Evolutionary conservation across 2,888 invertebrate genomes (phyloP).

Genomic region (Apamea crenata): DNA sequence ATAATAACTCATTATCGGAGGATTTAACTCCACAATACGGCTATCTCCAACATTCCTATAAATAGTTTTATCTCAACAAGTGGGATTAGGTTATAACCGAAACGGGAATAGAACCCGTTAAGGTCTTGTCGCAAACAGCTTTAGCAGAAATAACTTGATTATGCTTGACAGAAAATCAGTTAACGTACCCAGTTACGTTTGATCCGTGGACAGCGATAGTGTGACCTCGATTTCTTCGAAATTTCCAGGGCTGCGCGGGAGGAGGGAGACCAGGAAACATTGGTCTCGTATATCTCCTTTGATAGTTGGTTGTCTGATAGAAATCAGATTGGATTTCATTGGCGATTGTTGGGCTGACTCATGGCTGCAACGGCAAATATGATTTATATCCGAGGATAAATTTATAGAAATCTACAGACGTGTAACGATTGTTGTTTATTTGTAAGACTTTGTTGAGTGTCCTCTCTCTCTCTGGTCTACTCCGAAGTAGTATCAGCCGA

Average conservation of each 20-base stretch:
- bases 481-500: too few species aligned
- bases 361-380: conserved; percentile 46
- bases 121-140: conserved; percentile 68
- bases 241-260: conserved; percentile 33
- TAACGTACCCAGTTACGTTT: conserved; percentile 59
- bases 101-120: conserved; percentile 68
- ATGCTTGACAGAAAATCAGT: conserved; percentile 73
- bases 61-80: conserved; percentile 67
- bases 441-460: conserved; percentile 42
- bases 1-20: conserved; percentile 46
- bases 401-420: conserved; percentile 48
- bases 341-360: conserved; percentile 68
- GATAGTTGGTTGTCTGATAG: conserved; percentile 69
- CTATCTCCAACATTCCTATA: conserved; percentile 64
- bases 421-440: conserved; percentile 53
- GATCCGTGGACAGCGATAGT: conserved; percentile 50
- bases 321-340: conserved; percentile 73
- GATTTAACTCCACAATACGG: conserved; percentile 43
- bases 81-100: conserved; percentile 70
- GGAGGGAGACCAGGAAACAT: conserved; percentile 4
- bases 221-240: conserved; percentile 46
- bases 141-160: conserved; percentile 74
- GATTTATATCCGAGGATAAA: conserved; percentile 60
- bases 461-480: too few species aligned
- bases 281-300: conserved; percentile 58